phyloP scores from a whole-genome alignment of 2,113 vertebrate genomes.

The Charina bottae region DNA sequence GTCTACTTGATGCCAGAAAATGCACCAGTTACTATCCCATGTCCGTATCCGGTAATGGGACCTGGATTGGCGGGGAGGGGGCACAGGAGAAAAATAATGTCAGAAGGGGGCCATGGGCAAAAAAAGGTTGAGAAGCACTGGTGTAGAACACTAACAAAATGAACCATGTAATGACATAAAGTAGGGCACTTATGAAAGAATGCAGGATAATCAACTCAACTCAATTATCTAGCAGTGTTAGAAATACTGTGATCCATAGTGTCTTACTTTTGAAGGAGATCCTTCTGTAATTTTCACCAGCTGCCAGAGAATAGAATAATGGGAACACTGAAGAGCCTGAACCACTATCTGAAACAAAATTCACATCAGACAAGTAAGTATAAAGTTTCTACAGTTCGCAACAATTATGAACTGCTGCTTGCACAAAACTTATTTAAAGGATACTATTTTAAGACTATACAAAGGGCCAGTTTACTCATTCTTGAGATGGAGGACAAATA shows the following conservation, averaged over 20 bases:
- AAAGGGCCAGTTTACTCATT: not conserved
- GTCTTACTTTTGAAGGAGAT: constrained; percentile 92
- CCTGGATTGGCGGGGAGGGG: too few species aligned
- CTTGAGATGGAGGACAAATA: not conserved
- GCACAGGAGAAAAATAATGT: too few species aligned
- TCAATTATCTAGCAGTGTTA: constrained; percentile 9
- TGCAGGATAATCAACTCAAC: not conserved
- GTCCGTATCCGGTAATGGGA: too few species aligned
- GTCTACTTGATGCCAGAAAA: not conserved
- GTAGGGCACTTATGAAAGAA: not conserved
- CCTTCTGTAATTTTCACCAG: constrained; percentile 98
- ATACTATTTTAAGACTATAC: not conserved
- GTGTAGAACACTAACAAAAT: too few species aligned
- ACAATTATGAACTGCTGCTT: not conserved
- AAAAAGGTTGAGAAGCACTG: too few species aligned
- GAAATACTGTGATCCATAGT: constrained; percentile 30
- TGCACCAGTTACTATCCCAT: too few species aligned
- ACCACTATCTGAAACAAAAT: constrained; percentile 88
- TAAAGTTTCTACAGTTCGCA: accelerated
- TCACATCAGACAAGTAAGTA: constrained; percentile 36
- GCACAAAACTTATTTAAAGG: not conserved
- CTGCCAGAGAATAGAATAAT: constrained; percentile 99
- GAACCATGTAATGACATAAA: not conserved
- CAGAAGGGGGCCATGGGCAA: too few species aligned
- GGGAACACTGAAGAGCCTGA: constrained; percentile 97